These are phyloP conservation scores for Hyles euphorbiae DNA, from an alignment of 1,140 invertebrate species.

Conservation along the genomic window DNA sequence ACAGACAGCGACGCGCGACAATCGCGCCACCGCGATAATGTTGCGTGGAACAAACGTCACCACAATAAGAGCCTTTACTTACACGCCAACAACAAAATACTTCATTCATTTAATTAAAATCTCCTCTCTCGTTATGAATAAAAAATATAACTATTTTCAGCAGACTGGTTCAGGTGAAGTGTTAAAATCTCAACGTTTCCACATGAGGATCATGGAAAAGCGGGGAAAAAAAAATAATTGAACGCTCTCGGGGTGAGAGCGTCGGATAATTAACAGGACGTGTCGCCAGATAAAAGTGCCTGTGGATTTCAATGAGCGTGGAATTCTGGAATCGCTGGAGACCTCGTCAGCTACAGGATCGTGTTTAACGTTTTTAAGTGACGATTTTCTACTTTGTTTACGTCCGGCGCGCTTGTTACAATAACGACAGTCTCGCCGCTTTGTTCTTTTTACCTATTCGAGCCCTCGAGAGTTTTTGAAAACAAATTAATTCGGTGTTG, in stretches of 20 bases:
- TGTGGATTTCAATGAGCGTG: slow-evolving; percentile 58
- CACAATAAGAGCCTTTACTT: slow-evolving; percentile 25
- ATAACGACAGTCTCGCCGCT: slow-evolving; percentile 29
- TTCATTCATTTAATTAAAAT: slow-evolving; percentile 68
- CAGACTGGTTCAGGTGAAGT: slow-evolving; percentile 65
- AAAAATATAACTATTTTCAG: slow-evolving; percentile 58
- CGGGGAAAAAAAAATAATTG: slow-evolving; percentile 66
- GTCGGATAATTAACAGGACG: slow-evolving; percentile 71
- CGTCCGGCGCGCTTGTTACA: slow-evolving; percentile 36
- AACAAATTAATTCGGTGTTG: slow-evolving; percentile 34
- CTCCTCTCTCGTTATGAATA: slow-evolving; percentile 43
- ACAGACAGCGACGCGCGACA: slow-evolving; percentile 18
- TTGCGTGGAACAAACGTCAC: slow-evolving; percentile 7
- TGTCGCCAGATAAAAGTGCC: slow-evolving; percentile 68
- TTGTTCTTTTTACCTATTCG: slow-evolving; percentile 26
- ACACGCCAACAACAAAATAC: slow-evolving; percentile 40
- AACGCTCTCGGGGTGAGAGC: slow-evolving; percentile 62
- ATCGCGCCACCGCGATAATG: slow-evolving; percentile 21
- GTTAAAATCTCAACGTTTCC: slow-evolving; percentile 70
- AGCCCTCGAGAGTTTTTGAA: slow-evolving; percentile 23
- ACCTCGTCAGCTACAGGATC: slow-evolving; percentile 32
- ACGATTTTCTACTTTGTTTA: slow-evolving; percentile 55
- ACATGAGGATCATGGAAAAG: slow-evolving; percentile 63
- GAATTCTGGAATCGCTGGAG: slow-evolving; percentile 45
- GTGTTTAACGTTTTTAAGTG: slow-evolving; percentile 49